Conservation (phyloP, 2,113 vertebrate species). For the Oryzias celebensis region DNA sequence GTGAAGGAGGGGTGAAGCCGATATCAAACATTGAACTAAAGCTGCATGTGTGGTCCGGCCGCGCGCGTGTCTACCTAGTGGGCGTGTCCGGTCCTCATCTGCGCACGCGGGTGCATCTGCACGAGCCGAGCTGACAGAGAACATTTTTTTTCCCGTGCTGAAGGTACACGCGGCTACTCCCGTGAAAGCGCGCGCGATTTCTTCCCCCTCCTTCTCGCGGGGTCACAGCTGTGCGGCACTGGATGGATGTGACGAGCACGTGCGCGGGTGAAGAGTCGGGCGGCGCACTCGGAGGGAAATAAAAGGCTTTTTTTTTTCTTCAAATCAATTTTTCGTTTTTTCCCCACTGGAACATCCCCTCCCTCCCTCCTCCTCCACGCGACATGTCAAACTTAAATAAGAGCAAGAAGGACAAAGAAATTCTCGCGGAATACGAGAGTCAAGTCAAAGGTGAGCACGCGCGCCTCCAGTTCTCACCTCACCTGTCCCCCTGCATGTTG, state of each 20-base stretch:
- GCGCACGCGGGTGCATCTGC: too few species aligned
- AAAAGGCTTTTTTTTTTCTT: conserved; percentile 9
- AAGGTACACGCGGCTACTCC: conserved; percentile 18
- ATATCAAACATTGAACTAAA: conserved; percentile 14
- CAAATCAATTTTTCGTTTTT: neutral
- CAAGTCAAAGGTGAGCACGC: conserved; percentile 91
- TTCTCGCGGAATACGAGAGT: conserved; percentile 92
- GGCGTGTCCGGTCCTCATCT: conserved; percentile 49
- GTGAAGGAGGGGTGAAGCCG: conserved; percentile 39
- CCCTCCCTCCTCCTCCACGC: conserved; percentile 34
- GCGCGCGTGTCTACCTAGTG: conserved; percentile 40
- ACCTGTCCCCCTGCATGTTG: conserved; percentile 34
- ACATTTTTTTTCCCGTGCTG: neutral
- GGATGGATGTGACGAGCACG: conserved; percentile 58
- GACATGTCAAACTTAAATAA: conserved; percentile 88
- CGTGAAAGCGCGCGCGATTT: conserved; percentile 38
- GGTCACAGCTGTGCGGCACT: conserved; percentile 66
- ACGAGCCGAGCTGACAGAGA: too few species aligned
- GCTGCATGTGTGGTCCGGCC: conserved; percentile 22
- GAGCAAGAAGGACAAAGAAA: conserved; percentile 97
- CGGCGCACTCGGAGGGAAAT: conserved; percentile 41
- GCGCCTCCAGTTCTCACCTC: conserved; percentile 2
- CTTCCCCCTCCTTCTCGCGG: conserved; percentile 20
- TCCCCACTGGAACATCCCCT: conserved; percentile 14
- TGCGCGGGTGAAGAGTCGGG: conserved; percentile 51